Percentiles rank a stretch among this genome's conserved stretches.
Conservation (phyloP, 1,140 invertebrate species). For the Acromyrmex echinatior region DNA sequence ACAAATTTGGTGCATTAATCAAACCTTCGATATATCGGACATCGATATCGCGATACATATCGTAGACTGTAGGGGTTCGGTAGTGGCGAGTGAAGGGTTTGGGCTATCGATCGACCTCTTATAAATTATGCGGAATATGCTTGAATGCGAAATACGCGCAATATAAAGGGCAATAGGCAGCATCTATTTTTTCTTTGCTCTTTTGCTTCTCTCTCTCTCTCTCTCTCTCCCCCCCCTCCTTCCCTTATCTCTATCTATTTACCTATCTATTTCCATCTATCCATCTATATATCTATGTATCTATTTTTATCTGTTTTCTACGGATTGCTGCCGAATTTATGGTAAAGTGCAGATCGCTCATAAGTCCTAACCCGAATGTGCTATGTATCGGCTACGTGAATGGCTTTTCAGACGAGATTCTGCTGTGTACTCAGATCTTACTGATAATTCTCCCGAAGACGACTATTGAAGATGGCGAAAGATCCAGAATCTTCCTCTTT, state of each 20-base stretch:
- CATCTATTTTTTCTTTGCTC: not conserved
- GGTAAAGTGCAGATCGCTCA: conserved; percentile 31
- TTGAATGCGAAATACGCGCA: not conserved
- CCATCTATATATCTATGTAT: no score
- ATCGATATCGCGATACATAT: conserved; percentile 55
- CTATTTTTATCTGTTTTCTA: not conserved
- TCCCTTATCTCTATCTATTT: no score
- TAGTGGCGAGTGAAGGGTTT: not conserved
- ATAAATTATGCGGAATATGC: conserved; percentile 49
- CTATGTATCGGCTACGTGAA: conserved; percentile 49
- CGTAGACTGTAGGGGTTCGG: not conserved
- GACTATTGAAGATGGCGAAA: not conserved
- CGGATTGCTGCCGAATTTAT: conserved; percentile 20
- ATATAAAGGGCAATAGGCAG: not conserved
- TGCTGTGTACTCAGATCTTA: no score
- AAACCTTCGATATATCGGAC: conserved; percentile 50
- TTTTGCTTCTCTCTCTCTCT: not conserved
- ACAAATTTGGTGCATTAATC: conserved; percentile 62
- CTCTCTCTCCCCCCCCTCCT: no score
- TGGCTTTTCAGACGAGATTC: not conserved
- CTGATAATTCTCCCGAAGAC: conserved; percentile 41
- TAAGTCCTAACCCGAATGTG: conserved; percentile 10
- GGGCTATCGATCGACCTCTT: conserved; percentile 29
- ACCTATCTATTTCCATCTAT: no score
- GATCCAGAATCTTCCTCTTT: not conserved